These are phyloP conservation scores for Heliconius nattereri DNA, from an alignment of 1,140 invertebrate species.

Conservation along the genomic window DNA sequence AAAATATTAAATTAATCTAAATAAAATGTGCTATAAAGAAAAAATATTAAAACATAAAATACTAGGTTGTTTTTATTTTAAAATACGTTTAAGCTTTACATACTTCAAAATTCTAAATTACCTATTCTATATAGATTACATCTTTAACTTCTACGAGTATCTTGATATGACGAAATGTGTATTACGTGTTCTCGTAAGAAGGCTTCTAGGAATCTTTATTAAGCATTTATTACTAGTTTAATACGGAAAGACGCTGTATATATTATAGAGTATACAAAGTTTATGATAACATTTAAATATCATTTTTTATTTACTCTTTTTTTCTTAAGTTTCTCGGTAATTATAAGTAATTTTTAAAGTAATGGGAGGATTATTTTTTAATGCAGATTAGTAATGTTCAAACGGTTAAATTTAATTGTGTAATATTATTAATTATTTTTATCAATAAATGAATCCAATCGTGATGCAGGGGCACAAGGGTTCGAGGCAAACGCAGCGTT, in stretches of 20 bases:
- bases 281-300: background rate
- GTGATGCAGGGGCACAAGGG: too few relatives aligned
- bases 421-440: too few relatives aligned
- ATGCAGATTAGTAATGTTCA: too few relatives aligned
- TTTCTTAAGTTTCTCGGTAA: background rate
- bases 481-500: too few relatives aligned
- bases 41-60: too few relatives aligned
- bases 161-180: slow-evolving; percentile 37
- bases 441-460: too few relatives aligned
- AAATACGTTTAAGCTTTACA: background rate
- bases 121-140: slow-evolving; percentile 9
- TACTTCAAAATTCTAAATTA: background rate
- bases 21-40: too few relatives aligned
- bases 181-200: slow-evolving; percentile 35
- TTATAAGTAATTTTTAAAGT: too few relatives aligned
- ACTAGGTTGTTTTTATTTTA: too few relatives aligned
- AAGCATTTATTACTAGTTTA: slow-evolving; percentile 29
- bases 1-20: too few relatives aligned
- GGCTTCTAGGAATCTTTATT: slow-evolving; percentile 29
- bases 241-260: slow-evolving; percentile 14
- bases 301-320: background rate
- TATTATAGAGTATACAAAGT: background rate
- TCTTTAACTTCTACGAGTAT: slow-evolving; percentile 12
- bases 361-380: too few relatives aligned
- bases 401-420: too few relatives aligned